Conservation (phyloP, 2,888 invertebrate genomes). For the Pollenia griseotomentosa region DNA sequence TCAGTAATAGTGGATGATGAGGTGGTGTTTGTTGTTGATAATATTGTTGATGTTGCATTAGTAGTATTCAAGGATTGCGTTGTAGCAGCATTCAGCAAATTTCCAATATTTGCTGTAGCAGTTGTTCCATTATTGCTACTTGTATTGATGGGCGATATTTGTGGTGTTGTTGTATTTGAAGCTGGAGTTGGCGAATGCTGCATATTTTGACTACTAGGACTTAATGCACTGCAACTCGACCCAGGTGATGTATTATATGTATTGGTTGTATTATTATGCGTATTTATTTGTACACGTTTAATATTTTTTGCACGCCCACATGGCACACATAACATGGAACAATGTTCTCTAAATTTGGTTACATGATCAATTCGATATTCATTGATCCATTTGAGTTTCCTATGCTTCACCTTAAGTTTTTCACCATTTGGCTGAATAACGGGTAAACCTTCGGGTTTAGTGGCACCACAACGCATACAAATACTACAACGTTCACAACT, state of each 20-base stretch:
- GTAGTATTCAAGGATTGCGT: slow-evolving; percentile 42
- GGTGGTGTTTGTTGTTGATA: slow-evolving; percentile 40
- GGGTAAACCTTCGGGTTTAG: slow-evolving; percentile 84
- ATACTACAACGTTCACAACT: slow-evolving; percentile 92
- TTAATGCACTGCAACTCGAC: slow-evolving; percentile 39
- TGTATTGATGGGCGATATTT: slow-evolving; percentile 35
- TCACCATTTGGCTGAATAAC: slow-evolving; percentile 73
- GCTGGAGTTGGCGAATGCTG: slow-evolving; percentile 9
- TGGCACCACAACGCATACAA: slow-evolving; percentile 87
- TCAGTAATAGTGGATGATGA: slow-evolving; percentile 71
- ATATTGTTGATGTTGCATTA: slow-evolving; percentile 50
- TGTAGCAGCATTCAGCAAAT: slow-evolving; percentile 35
- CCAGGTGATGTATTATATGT: slow-evolving; percentile 48
- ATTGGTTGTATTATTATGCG: slow-evolving; percentile 54
- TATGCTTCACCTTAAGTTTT: slow-evolving; percentile 77
- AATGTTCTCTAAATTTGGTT: slow-evolving; percentile 83
- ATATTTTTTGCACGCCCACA: slow-evolving; percentile 81
- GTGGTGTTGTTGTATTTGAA: slow-evolving; percentile 25
- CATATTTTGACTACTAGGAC: slow-evolving; percentile 39
- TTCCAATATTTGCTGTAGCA: slow-evolving; percentile 13
- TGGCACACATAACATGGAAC: slow-evolving; percentile 86
- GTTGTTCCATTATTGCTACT: neutral
- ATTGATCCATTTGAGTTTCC: slow-evolving; percentile 83
- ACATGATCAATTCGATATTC: slow-evolving; percentile 83
- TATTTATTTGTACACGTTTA: slow-evolving; percentile 75